phyloP scores from a whole-genome alignment of 2,797 vertebrate genomes.

The Lateolabrax maculatus region DNA sequence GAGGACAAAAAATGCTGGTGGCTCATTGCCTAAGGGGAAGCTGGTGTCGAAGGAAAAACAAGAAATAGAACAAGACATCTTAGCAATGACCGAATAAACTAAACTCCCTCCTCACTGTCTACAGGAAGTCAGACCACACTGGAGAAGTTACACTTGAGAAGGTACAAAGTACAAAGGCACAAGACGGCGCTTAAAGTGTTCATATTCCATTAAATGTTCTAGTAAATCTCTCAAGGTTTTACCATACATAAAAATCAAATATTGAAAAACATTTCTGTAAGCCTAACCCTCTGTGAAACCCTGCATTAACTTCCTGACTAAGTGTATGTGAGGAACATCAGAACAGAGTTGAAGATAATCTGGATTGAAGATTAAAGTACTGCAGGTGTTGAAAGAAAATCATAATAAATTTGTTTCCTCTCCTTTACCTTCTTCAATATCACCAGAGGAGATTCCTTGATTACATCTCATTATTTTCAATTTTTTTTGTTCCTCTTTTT shows the following conservation, averaged over 20 bases:
- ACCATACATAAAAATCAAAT: neutral
- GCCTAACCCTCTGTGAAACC: neutral
- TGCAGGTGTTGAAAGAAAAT: too few species aligned
- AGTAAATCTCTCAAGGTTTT: neutral
- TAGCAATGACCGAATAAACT: neutral
- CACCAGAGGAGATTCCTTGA: neutral
- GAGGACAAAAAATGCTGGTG: neutral
- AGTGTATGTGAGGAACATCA: neutral
- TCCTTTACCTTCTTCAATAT: neutral
- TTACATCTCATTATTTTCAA: neutral
- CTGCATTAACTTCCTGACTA: neutral
- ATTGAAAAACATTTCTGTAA: neutral
- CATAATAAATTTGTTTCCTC: neutral
- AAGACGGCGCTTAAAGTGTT: neutral
- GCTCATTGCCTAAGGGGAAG: constrained; percentile 23
- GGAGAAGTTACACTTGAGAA: constrained; percentile 14
- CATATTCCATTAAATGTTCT: neutral
- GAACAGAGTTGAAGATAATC: neutral
- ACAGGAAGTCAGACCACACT: constrained; percentile 44
- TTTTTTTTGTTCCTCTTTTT: neutral
- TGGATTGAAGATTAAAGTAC: neutral
- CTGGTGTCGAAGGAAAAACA: neutral
- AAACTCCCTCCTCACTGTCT: neutral
- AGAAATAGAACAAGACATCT: constrained; percentile 10
- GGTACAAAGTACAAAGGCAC: too few species aligned